Percentiles rank a stretch among this genome's conserved stretches.
Evolutionary conservation across 2,113 vertebrate genomes (phyloP).

Genomic region (Hemibagrus wyckioides): DNA sequence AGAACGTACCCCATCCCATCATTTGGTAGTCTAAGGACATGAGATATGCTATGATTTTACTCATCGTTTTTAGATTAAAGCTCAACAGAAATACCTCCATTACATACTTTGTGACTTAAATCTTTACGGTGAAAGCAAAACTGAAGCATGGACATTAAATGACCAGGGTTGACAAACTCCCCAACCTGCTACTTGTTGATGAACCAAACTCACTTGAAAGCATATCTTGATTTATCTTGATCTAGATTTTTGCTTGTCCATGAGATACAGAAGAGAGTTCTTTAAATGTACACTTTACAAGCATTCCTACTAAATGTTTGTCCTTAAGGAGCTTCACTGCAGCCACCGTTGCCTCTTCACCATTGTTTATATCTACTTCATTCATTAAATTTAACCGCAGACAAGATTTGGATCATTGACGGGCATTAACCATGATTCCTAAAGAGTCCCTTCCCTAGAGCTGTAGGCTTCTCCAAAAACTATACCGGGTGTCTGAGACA

Average conservation of each 20-base stretch:
- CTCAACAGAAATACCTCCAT: not conserved
- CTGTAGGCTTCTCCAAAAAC: not conserved
- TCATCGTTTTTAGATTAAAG: not conserved
- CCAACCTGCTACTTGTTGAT: not conserved
- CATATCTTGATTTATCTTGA: not conserved
- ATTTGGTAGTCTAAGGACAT: not conserved
- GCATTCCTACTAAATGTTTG: not conserved
- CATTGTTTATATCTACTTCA: not conserved
- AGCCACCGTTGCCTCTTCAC: not conserved
- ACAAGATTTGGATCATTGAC: not conserved
- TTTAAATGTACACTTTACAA: not conserved
- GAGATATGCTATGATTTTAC: not conserved
- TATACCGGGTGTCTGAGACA: not conserved
- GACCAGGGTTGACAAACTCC: not conserved
- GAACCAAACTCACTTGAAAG: not conserved
- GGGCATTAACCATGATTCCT: not conserved
- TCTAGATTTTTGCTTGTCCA: not conserved
- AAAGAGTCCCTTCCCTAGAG: not conserved
- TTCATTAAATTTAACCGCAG: not conserved
- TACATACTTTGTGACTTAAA: not conserved
- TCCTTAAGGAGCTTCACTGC: not conserved
- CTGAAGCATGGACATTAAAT: not conserved
- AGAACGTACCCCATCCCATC: slow-evolving; percentile 11
- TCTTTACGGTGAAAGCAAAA: not conserved
- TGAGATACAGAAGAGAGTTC: not conserved